These are phyloP conservation scores for Nephrocerus scutellatus DNA, from an alignment of 2,888 invertebrate genomes.

Conservation along the genomic window DNA sequence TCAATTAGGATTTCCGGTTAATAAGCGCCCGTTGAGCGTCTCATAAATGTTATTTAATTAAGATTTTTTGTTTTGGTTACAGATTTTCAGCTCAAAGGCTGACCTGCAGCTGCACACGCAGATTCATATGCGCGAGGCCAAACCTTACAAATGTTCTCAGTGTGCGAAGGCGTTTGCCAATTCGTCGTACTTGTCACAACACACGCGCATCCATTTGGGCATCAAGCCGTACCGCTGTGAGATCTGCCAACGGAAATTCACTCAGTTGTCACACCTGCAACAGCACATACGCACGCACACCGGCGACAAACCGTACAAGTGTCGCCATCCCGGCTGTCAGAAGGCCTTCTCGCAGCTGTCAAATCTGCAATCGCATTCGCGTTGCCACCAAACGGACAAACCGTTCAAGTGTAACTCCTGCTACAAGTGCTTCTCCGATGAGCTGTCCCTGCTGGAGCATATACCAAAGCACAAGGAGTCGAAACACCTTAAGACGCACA, in stretches of 20 bases:
- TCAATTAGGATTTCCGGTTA: no score
- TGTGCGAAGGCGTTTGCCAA: conserved; percentile 99
- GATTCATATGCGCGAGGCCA: conserved; percentile 97
- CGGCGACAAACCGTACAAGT: conserved; percentile 98
- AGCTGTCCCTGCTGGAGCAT: conserved; percentile 93
- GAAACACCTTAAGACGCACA: conserved; percentile 98
- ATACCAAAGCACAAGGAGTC: conserved; percentile 99
- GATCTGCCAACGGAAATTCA: conserved; percentile 97
- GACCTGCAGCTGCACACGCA: conserved; percentile 96
- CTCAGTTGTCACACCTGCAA: conserved; percentile 97
- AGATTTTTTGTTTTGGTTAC: conserved; percentile 45
- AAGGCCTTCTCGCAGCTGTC: conserved; percentile 99
- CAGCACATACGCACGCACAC: conserved; percentile 99
- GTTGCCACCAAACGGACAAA: conserved; percentile 99
- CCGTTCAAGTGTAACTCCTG: conserved; percentile 99
- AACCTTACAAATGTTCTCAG: conserved; percentile 99
- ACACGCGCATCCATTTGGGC: conserved; percentile 97
- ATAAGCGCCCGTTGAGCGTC: no score
- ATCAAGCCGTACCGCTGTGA: conserved; percentile 99
- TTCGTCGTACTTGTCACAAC: conserved; percentile 98
- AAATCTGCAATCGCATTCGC: conserved; percentile 97
- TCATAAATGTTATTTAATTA: not conserved
- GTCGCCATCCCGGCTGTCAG: conserved; percentile 93
- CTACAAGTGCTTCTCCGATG: conserved; percentile 99
- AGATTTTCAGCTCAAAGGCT: conserved; percentile 97